A percentile compares a stretch with the other conserved stretches of the same genome.
phyloP scores from a whole-genome alignment of 2,888 invertebrate genomes.

The Craniophora ligustri region DNA sequence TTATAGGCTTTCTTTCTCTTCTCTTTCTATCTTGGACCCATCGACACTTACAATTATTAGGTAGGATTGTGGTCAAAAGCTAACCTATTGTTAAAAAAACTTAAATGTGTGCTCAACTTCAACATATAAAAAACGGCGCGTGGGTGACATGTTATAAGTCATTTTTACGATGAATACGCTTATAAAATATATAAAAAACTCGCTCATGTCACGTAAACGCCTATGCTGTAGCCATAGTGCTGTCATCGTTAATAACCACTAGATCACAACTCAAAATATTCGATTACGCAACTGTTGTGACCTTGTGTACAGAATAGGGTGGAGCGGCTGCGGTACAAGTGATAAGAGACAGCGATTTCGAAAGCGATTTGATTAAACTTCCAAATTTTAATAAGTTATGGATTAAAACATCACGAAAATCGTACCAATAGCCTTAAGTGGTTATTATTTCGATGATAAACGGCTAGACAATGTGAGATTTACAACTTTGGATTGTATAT shows the following conservation, averaged over 20 bases:
- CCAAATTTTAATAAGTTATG: no score
- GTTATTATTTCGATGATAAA: no score
- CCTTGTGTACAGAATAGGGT: slow-evolving; percentile 74
- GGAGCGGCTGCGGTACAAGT: slow-evolving; percentile 45
- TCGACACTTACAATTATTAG: background rate
- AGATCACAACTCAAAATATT: slow-evolving; percentile 75
- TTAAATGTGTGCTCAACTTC: background rate
- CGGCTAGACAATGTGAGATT: no score
- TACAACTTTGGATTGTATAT: no score
- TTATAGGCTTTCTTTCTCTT: no score
- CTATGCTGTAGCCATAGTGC: slow-evolving; percentile 13
- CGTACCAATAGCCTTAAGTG: no score
- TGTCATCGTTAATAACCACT: slow-evolving; percentile 55
- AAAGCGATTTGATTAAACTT: no score
- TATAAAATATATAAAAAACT: slow-evolving; percentile 33
- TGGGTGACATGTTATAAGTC: slow-evolving; percentile 35
- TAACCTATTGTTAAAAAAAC: no score
- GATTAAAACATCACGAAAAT: no score
- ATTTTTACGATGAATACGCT: slow-evolving; percentile 39
- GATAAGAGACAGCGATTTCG: slow-evolving; percentile 31
- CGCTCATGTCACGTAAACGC: slow-evolving; percentile 29
- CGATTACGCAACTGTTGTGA: slow-evolving; percentile 66
- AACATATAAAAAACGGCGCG: slow-evolving; percentile 8
- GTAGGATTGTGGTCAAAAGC: no score
- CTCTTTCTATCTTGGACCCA: no score